These are phyloP conservation scores for Pollachius pollachius DNA, from an alignment of 2,113 vertebrate genomes.

Conservation along the genomic window DNA sequence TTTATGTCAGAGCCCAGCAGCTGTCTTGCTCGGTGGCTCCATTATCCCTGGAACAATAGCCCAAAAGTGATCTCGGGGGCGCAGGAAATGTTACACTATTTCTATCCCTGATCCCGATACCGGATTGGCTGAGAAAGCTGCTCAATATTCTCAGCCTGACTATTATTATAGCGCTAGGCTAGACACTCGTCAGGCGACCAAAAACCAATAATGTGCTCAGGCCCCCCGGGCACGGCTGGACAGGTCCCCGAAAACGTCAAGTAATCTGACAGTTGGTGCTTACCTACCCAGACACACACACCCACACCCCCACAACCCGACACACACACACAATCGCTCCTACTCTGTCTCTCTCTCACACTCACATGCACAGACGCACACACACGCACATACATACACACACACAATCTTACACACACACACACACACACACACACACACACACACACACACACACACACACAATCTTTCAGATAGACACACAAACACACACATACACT, in stretches of 20 bases:
- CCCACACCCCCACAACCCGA: neutral
- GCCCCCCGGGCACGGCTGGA: constrained; percentile 34
- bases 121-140: neutral
- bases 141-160: neutral
- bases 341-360: no score
- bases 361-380: neutral
- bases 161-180: constrained; percentile 2
- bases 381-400: neutral
- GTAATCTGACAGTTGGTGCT: neutral
- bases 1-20: constrained; percentile 24
- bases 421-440: no score
- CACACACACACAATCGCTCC: no score
- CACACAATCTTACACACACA: no score
- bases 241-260: constrained; percentile 5
- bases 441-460: no score
- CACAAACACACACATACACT: neutral
- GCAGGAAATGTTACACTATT: neutral
- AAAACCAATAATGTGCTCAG: constrained; percentile 36
- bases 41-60: neutral
- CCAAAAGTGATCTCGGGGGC: neutral
- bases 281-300: constrained; percentile 5
- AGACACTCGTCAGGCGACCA: constrained; percentile 44
- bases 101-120: neutral
- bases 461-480: no score
- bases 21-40: neutral